phyloP scores from a whole-genome alignment of 2,888 invertebrate species.

The Drosophila putrida region DNA sequence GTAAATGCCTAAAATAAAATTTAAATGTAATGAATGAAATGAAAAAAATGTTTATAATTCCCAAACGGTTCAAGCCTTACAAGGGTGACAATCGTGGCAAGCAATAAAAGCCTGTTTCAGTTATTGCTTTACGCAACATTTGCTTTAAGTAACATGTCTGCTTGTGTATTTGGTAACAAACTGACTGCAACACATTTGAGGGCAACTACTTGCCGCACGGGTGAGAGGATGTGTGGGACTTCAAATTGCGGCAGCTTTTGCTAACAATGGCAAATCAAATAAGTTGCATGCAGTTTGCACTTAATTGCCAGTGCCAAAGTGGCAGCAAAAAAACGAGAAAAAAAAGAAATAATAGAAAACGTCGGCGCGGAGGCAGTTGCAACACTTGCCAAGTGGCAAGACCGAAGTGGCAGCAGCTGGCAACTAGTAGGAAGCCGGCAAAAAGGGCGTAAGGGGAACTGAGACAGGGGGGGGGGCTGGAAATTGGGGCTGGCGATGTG shows the following conservation, averaged over 20 bases:
- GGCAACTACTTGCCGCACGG: not conserved
- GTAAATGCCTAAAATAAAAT: no score
- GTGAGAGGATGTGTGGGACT: not conserved
- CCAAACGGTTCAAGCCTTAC: constrained; percentile 17
- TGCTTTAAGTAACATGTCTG: constrained; percentile 21
- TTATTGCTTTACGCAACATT: constrained; percentile 9
- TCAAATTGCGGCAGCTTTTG: constrained; percentile 61
- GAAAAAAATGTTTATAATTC: constrained; percentile 12
- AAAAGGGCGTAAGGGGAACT: not conserved
- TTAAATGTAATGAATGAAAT: no score
- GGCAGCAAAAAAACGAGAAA: constrained; percentile 53
- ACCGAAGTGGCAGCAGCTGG: constrained; percentile 29
- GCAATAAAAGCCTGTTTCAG: not conserved
- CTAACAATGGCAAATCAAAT: constrained; percentile 72
- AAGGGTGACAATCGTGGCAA: not conserved
- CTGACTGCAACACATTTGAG: constrained; percentile 14
- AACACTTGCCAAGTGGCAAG: constrained; percentile 43
- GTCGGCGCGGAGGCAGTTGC: constrained; percentile 29
- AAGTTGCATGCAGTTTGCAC: constrained; percentile 68
- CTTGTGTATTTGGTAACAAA: not conserved
- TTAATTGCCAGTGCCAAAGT: constrained; percentile 80
- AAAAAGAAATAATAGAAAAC: not conserved
- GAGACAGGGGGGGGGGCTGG: not conserved
- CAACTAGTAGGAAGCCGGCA: constrained; percentile 4
- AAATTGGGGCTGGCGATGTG: constrained; percentile 50